These are phyloP conservation scores for Scaptodrosophila lebanonensis DNA, from an alignment of 1,140 invertebrate species.

Conservation along the genomic window DNA sequence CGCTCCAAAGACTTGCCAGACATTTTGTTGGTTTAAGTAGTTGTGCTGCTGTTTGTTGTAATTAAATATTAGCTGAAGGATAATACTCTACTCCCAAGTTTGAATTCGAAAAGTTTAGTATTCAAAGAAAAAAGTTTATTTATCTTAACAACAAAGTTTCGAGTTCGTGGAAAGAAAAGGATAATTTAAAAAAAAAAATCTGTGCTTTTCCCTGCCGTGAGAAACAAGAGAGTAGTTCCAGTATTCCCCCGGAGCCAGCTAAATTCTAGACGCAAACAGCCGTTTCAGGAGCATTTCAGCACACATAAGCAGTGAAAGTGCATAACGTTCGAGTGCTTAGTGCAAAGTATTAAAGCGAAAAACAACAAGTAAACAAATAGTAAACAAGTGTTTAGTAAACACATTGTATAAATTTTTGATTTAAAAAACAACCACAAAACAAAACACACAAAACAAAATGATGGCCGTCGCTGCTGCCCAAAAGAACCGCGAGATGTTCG, in stretches of 20 bases:
- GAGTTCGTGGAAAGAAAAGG: slow-evolving; percentile 11
- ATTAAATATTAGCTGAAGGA: slow-evolving; percentile 69
- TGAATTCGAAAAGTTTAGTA: slow-evolving; percentile 35
- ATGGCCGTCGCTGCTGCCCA: slow-evolving; percentile 92
- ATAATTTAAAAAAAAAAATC: slow-evolving; percentile 4
- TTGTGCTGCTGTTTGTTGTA: slow-evolving; percentile 75
- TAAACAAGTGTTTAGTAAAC: slow-evolving; percentile 58
- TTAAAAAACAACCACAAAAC: slow-evolving; percentile 26
- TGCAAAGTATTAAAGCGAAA: slow-evolving; percentile 34
- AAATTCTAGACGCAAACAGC: slow-evolving; percentile 71
- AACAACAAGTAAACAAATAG: slow-evolving; percentile 54
- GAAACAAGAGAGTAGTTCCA: slow-evolving; percentile 9
- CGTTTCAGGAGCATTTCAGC: slow-evolving; percentile 49
- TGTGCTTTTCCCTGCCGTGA: slow-evolving; percentile 7
- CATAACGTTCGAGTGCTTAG: slow-evolving; percentile 73
- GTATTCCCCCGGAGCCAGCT: slow-evolving; percentile 54
- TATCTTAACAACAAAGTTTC: too few species aligned
- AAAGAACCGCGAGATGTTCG: slow-evolving; percentile 95
- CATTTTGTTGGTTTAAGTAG: slow-evolving; percentile 64
- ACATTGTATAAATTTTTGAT: slow-evolving; percentile 69
- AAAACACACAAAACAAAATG: slow-evolving; percentile 77
- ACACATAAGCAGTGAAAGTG: slow-evolving; percentile 76
- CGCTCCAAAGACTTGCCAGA: slow-evolving; percentile 76
- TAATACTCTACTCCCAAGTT: slow-evolving; percentile 23
- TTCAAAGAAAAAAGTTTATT: slow-evolving; percentile 20